A percentile compares a stretch with the other conserved stretches of the same genome.
phyloP scores from a whole-genome alignment of 2,888 invertebrate species.

The Melipona beecheii region DNA sequence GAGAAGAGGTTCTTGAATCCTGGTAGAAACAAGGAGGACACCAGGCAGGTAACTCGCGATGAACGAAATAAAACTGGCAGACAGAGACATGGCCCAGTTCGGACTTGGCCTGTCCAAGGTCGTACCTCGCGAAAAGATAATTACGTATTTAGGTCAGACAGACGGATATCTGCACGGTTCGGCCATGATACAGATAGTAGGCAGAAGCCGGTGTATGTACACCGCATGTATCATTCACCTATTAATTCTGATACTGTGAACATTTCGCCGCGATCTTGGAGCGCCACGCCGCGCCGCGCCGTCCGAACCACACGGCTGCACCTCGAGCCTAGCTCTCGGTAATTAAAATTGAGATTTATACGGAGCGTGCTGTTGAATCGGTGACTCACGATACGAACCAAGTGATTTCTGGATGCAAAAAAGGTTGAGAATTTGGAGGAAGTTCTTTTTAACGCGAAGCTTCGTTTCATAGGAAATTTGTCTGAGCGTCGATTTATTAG shows the following conservation, averaged over 20 bases:
- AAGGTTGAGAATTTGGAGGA: background rate
- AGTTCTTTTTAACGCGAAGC: background rate
- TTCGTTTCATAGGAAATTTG: background rate
- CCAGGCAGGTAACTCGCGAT: conserved; percentile 69
- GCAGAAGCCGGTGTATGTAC: conserved; percentile 18
- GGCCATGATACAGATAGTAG: conserved; percentile 62
- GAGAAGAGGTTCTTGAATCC: conserved; percentile 22
- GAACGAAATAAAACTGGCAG: conserved; percentile 73
- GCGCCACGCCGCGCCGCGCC: conserved; percentile 3
- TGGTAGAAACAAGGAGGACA: conserved; percentile 29
- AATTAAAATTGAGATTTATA: conserved; percentile 35
- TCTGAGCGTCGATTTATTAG: background rate
- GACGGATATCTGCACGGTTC: conserved; percentile 66
- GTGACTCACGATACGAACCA: background rate
- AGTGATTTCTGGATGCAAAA: background rate
- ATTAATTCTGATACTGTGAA: conserved; percentile 62
- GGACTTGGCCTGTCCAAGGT: conserved; percentile 78
- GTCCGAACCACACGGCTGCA: background rate
- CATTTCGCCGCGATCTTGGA: conserved; percentile 29
- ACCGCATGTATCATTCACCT: conserved; percentile 45
- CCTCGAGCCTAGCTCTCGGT: background rate
- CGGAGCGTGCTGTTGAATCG: background rate
- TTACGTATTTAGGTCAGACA: conserved; percentile 80
- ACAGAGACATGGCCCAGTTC: conserved; percentile 81
- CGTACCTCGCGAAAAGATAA: conserved; percentile 79